Evolutionary conservation across 2,888 invertebrate species (phyloP).

Genomic region (Stenodera caucasica): DNA sequence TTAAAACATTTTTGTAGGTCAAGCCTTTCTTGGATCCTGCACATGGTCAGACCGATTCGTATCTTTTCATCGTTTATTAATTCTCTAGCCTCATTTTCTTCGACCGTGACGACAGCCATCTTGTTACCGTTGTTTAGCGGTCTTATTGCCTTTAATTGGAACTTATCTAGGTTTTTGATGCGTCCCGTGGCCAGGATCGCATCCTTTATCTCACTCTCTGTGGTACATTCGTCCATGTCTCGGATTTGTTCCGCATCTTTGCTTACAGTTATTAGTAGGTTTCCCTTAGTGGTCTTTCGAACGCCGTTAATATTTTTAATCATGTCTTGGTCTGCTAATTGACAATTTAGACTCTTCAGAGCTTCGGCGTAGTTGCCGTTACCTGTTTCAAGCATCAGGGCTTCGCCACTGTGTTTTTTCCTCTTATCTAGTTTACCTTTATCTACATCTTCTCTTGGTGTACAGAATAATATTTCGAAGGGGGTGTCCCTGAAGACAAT

Average conservation of each 20-base stretch:
- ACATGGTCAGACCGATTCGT: background rate
- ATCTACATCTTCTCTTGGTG: too few species aligned
- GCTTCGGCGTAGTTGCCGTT: too few species aligned
- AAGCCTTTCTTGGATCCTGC: background rate
- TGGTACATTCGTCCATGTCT: background rate
- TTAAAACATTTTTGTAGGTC: constrained; percentile 6
- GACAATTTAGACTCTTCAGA: too few species aligned
- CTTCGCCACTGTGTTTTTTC: too few species aligned
- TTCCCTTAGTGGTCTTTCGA: too few species aligned
- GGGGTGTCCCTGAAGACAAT: too few species aligned
- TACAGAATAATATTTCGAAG: too few species aligned
- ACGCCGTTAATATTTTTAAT: too few species aligned
- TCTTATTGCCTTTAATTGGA: background rate
- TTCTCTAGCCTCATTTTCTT: background rate
- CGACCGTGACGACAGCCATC: background rate
- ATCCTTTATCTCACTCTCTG: background rate
- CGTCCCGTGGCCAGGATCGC: background rate
- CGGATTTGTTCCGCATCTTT: background rate
- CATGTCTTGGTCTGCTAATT: too few species aligned
- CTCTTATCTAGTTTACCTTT: too few species aligned
- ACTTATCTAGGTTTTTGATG: background rate
- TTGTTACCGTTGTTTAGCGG: background rate
- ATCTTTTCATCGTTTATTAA: background rate
- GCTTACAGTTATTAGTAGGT: too few species aligned
- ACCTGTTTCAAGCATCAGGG: too few species aligned